These are phyloP conservation scores for Pycnonotus jocosus DNA, from an alignment of 2,113 vertebrate species.

Conservation along the genomic window DNA sequence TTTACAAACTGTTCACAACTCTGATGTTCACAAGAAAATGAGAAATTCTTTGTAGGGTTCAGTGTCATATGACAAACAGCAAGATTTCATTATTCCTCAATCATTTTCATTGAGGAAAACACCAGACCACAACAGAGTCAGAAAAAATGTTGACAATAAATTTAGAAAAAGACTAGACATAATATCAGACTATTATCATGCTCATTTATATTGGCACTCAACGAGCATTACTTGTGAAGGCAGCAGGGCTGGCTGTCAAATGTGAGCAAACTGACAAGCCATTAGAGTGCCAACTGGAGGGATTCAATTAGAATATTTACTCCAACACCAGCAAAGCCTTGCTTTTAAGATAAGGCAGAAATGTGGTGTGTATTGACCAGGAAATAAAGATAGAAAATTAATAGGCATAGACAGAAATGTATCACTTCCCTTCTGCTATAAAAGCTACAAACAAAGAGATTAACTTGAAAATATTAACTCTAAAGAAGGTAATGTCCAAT, in stretches of 20 bases:
- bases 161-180: conserved; percentile 24
- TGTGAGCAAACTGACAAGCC: background rate
- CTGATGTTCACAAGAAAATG: background rate
- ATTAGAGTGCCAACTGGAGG: background rate
- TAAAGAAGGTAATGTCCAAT: background rate
- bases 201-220: conserved; percentile 14
- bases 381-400: conserved; percentile 15
- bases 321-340: background rate
- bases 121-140: conserved; percentile 1
- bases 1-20: conserved; percentile 10
- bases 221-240: conserved; percentile 1
- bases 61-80: background rate
- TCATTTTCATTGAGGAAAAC: conserved; percentile 39
- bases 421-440: background rate
- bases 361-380: background rate
- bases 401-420: background rate
- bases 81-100: conserved; percentile 14
- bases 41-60: conserved; percentile 7
- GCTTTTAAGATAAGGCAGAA: conserved; percentile 14
- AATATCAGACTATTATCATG: conserved; percentile 26
- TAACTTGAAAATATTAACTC: background rate
- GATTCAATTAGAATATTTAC: conserved; percentile 37
- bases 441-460: background rate
- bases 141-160: conserved; percentile 25
- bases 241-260: conserved; percentile 49